Conservation (phyloP, 2,888 invertebrate genomes). For the Petrophora chlorosata region DNA sequence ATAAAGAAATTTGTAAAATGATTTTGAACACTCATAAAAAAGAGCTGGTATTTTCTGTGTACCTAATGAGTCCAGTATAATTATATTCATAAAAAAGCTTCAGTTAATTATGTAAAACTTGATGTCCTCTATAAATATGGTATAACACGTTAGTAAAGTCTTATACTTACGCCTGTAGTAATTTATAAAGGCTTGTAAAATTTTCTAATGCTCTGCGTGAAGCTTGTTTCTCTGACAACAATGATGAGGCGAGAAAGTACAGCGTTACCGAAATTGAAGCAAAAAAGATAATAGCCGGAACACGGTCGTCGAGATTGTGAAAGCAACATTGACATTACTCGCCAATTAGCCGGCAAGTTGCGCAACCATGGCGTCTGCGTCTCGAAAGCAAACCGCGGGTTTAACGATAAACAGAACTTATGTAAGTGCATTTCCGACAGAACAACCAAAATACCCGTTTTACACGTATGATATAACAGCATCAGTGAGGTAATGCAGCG, state of each 20-base stretch:
- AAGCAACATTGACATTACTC: conserved; percentile 80
- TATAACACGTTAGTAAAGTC: not conserved
- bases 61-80: too few species aligned
- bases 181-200: conserved; percentile 9
- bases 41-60: too few species aligned
- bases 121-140: too few species aligned
- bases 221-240: conserved; percentile 20
- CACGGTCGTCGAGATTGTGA: conserved; percentile 63
- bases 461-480: conserved; percentile 42
- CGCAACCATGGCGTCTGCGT: conserved; percentile 54
- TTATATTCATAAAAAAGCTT: too few species aligned
- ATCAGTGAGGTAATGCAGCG: conserved; percentile 39
- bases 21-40: too few species aligned
- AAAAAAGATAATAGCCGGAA: conserved; percentile 66
- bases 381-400: conserved; percentile 65
- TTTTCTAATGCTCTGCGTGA: conserved; percentile 10
- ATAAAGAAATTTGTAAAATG: too few species aligned
- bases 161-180: not conserved
- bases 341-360: conserved; percentile 67
- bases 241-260: conserved; percentile 55
- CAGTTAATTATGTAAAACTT: too few species aligned
- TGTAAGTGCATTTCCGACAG: conserved; percentile 66
- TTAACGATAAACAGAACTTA: conserved; percentile 69
- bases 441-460: conserved; percentile 43
- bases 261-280: conserved; percentile 53